Percentiles rank a stretch among this genome's conserved stretches.
These are phyloP conservation scores for Ypsolopha sequella DNA, from an alignment of 2,888 invertebrate species.

Conservation along the genomic window DNA sequence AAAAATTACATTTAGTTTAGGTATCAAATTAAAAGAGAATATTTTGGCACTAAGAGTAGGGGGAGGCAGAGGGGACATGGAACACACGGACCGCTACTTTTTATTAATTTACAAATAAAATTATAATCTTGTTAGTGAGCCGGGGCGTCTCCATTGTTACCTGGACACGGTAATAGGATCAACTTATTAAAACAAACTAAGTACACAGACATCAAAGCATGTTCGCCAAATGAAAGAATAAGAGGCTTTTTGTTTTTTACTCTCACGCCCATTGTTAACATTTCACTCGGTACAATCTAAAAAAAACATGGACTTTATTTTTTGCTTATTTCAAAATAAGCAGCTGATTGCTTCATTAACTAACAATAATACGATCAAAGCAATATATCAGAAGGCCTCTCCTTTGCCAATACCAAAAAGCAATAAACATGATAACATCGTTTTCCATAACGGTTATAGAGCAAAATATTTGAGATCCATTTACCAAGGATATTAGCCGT, in stretches of 20 bases:
- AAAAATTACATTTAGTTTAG: background rate
- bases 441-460: constrained; percentile 42
- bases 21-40: background rate
- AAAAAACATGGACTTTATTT: background rate
- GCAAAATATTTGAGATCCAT: constrained; percentile 64
- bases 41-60: no score
- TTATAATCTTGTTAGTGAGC: constrained; percentile 67
- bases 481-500: constrained; percentile 65
- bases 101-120: constrained; percentile 69
- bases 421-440: constrained; percentile 56
- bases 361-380: background rate
- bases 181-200: constrained; percentile 67
- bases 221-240: constrained; percentile 49
- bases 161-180: constrained; percentile 71
- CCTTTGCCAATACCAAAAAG: constrained; percentile 19
- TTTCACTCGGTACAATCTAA: background rate
- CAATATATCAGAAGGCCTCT: background rate
- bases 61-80: background rate
- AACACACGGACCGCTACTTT: constrained; percentile 29
- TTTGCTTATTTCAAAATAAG: constrained; percentile 2
- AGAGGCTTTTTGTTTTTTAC: constrained; percentile 40
- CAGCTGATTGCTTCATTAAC: constrained; percentile 6
- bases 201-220: constrained; percentile 66
- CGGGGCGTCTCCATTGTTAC: constrained; percentile 56
- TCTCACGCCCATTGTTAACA: background rate